Base-by-base conservation (phyloP, 2,888 invertebrate genomes). In the Meandrusa payeni region DNA sequence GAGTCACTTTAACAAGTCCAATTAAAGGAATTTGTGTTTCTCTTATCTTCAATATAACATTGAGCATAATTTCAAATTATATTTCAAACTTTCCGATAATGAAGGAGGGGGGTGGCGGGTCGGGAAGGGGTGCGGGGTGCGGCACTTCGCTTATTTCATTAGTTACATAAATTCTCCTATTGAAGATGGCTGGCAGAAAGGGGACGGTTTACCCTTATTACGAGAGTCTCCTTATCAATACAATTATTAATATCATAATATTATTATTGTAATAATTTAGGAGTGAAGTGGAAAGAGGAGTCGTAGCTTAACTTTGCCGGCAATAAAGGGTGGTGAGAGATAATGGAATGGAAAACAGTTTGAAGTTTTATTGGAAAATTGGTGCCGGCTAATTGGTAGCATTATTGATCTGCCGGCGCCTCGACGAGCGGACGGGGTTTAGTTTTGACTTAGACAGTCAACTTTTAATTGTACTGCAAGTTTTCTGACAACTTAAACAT, bases 11-110 rank as follows among this genome's bases (percentile, higher is more conserved):
- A 87, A 86, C 87, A 87, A 87, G 86, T 86, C 87, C 87, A 87
- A 87, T 87, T 87, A 87, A 87, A 87, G 87, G 86, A 87, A 87
- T 87, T 87, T 87, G 87, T 87, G 86, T 87, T 87, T 86, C 87
- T 86, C 86, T 87, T 87, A 87, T 87, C 87, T 87, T 83, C 87
- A 86, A 86, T 87, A 86, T 87, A 87, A 87, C 86, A 86, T 87
- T 86, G 87, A 86, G 86, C 87, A 87, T 87, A 87, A 87, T 87
- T 87, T 87, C 87, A 87, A 87, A 87, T 87, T 87, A 87, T 87
- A 87, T 87, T 87, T 87, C 83, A 87, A 87, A 87, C 85, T 87
- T 87, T 87, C 86, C 86, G 86, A 87, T 87, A 87, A 87, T 87
- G 86, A 87, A 87, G 86, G 86, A 82, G 74, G 77, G 79, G 72